These are phyloP conservation scores for Aphaenogaster floridana DNA, from an alignment of 1,140 invertebrate species.

Conservation along the genomic window DNA sequence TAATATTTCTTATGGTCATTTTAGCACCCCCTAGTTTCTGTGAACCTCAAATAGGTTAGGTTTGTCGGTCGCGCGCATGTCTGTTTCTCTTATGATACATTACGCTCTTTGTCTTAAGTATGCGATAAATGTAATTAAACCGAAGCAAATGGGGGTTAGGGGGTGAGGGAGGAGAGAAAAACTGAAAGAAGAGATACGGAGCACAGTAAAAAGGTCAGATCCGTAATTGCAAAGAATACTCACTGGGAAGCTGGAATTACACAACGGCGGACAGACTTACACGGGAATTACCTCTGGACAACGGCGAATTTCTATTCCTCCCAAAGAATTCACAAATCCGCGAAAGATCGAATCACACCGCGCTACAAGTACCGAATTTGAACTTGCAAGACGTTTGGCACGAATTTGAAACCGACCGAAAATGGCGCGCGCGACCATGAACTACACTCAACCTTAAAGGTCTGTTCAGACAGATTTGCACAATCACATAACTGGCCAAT, in stretches of 20 bases:
- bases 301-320: no score
- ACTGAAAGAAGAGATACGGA: background rate
- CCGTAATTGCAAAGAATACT: background rate
- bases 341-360: background rate
- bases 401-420: constrained; percentile 19
- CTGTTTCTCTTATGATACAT: background rate
- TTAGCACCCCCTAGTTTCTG: no score
- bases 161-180: background rate
- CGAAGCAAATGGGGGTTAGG: no score
- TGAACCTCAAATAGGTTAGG: constrained; percentile 8
- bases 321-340: background rate
- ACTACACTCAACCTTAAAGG: background rate
- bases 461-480: background rate
- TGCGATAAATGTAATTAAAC: background rate
- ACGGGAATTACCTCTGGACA: background rate
- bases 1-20: no score
- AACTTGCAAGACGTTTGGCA: background rate
- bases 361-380: background rate
- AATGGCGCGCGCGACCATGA: constrained; percentile 22
- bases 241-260: background rate
- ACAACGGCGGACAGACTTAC: no score
- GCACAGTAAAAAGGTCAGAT: background rate
- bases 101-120: background rate
- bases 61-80: background rate
- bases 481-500: background rate